Evolutionary conservation across 2,888 invertebrate species (phyloP).

Genomic region (Pterobdella sp.): DNA sequence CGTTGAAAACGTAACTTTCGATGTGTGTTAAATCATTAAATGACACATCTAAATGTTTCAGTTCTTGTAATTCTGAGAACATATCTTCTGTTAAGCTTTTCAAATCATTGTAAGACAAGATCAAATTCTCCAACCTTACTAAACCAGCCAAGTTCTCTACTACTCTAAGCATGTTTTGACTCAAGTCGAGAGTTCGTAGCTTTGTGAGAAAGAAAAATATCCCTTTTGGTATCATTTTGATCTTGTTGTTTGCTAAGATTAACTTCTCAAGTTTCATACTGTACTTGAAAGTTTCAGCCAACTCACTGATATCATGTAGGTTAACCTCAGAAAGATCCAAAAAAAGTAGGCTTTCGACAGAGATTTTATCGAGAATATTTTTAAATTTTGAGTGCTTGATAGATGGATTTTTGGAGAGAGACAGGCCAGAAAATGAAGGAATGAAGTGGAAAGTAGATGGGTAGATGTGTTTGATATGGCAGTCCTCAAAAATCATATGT

Average conservation of each 20-base stretch:
- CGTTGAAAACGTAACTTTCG: not conserved
- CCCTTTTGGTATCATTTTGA: slow-evolving; percentile 1
- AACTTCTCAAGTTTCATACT: not conserved
- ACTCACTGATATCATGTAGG: not conserved
- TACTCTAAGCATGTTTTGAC: slow-evolving; percentile 3
- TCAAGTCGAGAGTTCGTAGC: not conserved
- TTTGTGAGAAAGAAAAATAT: slow-evolving; percentile 7
- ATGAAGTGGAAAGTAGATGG: slow-evolving; percentile 3
- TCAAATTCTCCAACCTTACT: not conserved
- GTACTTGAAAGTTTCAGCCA: not conserved
- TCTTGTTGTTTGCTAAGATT: not conserved
- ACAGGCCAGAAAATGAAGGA: not conserved
- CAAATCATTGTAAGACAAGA: not conserved
- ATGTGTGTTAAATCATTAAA: not conserved
- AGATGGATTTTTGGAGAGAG: not conserved
- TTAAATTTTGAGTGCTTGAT: not conserved
- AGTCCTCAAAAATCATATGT: not conserved
- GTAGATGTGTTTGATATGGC: slow-evolving; percentile 12
- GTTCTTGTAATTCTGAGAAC: slow-evolving; percentile 6
- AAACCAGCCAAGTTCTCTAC: slow-evolving; percentile 3
- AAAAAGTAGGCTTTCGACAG: not conserved
- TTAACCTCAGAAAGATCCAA: not conserved
- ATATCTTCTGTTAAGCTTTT: not conserved
- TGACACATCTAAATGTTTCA: not conserved
- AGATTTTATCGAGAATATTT: not conserved